Conservation (phyloP, 1,140 invertebrate genomes). For the Trialeurodes vaporariorum region DNA sequence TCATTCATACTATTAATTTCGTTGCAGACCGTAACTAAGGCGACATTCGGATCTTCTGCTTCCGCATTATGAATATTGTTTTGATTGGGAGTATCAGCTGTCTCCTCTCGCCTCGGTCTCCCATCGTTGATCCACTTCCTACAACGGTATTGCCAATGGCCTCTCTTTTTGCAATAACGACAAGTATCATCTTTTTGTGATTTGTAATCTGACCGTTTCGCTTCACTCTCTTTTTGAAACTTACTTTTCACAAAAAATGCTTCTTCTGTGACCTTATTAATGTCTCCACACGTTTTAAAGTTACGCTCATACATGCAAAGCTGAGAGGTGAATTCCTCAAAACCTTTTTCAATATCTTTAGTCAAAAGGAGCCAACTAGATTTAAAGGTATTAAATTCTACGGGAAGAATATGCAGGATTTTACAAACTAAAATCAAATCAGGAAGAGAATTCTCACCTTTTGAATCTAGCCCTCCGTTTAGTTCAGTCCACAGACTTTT, state of each 20-base stretch:
- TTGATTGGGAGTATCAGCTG: conserved; percentile 18
- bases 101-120: conserved; percentile 16
- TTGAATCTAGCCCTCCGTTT: conserved; percentile 25
- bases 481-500: conserved; percentile 29
- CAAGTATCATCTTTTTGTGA: conserved; percentile 16
- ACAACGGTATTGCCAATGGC: conserved; percentile 24
- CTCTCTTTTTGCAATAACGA: conserved; percentile 9
- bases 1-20: no score
- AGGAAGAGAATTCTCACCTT: conserved; percentile 18
- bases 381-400: conserved; percentile 22
- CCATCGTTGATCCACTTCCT: conserved; percentile 28
- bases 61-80: conserved; percentile 14
- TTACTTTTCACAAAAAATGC: neutral
- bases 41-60: conserved; percentile 17
- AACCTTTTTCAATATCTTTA: conserved; percentile 23
- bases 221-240: conserved; percentile 19
- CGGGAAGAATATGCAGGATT: conserved; percentile 25
- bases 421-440: conserved; percentile 26
- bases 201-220: conserved; percentile 20
- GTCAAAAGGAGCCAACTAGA: conserved; percentile 27
- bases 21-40: no score
- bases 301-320: conserved; percentile 24
- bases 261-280: neutral
- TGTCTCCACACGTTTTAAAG: conserved; percentile 15
- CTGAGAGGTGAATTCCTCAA: conserved; percentile 23